Conservation (phyloP, 92 coral and sea anemone species). For the Metridium senile region DNA sequence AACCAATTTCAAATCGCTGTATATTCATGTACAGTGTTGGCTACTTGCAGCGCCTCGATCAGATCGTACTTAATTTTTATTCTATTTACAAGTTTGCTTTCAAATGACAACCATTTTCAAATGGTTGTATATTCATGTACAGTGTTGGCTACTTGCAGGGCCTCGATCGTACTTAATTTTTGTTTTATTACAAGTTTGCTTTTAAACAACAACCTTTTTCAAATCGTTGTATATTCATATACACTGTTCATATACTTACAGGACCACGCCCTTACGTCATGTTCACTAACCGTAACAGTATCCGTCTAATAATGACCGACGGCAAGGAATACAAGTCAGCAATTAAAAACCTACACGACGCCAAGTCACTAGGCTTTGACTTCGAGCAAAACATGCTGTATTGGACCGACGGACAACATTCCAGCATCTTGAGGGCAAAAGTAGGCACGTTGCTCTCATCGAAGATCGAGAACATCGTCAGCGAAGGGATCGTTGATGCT, state of each 20-base stretch:
- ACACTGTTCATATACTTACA: slow-evolving; percentile 12
- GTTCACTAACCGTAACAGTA: slow-evolving; percentile 78
- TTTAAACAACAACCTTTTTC: too few relatives aligned
- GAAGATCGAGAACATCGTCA: slow-evolving; percentile 54
- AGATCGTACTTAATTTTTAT: too few relatives aligned
- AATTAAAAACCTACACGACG: slow-evolving; percentile 58
- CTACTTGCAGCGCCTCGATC: too few relatives aligned
- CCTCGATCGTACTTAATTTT: too few relatives aligned
- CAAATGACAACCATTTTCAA: too few relatives aligned
- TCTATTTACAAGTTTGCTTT: too few relatives aligned
- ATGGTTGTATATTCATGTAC: too few relatives aligned
- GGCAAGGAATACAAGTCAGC: slow-evolving; percentile 70
- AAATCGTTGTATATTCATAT: too few relatives aligned
- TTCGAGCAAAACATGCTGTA: slow-evolving; percentile 66
- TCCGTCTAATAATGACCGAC: slow-evolving; percentile 77
- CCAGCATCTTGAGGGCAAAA: slow-evolving; percentile 67
- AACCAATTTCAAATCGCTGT: too few relatives aligned
- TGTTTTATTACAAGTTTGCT: too few relatives aligned
- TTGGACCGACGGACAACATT: slow-evolving; percentile 75
- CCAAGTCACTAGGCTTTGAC: slow-evolving; percentile 81
- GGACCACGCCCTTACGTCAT: slow-evolving; percentile 73
- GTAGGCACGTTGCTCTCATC: slow-evolving; percentile 30
- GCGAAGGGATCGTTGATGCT: slow-evolving; percentile 46
- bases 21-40: too few relatives aligned
- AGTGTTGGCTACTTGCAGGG: too few relatives aligned